Percentiles rank a stretch among this genome's conserved stretches.
phyloP scores from a whole-genome alignment of 64 coral and sea anemone species.

The Stichodactyla helianthus region DNA sequence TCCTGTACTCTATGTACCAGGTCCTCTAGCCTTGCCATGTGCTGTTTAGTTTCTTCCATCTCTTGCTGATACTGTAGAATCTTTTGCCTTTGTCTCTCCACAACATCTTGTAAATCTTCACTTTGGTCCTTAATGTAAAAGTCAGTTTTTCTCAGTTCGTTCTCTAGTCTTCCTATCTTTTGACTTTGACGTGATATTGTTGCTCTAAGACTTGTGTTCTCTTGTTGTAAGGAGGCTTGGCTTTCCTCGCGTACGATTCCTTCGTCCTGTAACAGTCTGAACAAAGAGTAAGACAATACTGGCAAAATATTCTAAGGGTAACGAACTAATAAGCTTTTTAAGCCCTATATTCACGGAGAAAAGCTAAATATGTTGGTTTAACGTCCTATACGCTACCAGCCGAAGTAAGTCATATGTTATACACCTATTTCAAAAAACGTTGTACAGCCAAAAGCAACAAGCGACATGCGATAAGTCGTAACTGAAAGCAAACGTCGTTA shows the following conservation, averaged over 20 bases:
- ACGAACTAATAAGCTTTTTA: too few species aligned
- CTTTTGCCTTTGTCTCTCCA: constrained; percentile 79
- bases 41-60: constrained; percentile 83
- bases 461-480: too few species aligned
- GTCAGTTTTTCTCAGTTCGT: constrained; percentile 77
- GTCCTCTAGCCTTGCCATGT: constrained; percentile 90
- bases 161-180: constrained; percentile 91
- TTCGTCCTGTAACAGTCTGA: constrained; percentile 82
- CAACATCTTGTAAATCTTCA: constrained; percentile 64
- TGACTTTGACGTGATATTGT: constrained; percentile 97
- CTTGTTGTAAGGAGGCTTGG: constrained; percentile 75
- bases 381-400: too few species aligned
- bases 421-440: too few species aligned
- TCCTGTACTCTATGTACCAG: constrained; percentile 95
- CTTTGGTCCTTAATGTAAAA: constrained; percentile 52
- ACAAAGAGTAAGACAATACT: neutral
- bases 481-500: too few species aligned
- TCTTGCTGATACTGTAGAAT: constrained; percentile 90
- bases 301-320: neutral
- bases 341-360: too few species aligned
- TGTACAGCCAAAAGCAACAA: too few species aligned
- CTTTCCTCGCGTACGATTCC: constrained; percentile 66
- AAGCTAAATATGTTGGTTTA: too few species aligned
- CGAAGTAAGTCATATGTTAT: too few species aligned
- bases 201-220: constrained; percentile 76